phyloP scores from a whole-genome alignment of 2,888 invertebrate genomes.

The Lasius platythorax region DNA sequence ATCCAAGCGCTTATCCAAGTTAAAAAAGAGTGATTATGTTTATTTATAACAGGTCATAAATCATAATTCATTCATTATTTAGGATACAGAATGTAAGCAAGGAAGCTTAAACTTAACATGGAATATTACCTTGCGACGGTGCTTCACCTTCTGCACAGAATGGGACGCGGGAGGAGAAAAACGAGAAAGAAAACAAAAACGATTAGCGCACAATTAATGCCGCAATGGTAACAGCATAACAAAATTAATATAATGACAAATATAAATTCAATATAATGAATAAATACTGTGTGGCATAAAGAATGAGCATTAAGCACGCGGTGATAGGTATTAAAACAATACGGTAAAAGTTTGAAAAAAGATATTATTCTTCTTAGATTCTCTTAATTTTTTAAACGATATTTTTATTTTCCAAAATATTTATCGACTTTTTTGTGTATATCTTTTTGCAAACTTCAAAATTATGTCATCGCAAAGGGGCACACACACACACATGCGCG shows the following conservation, averaged over 20 bases:
- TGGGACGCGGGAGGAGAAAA: conserved; percentile 77
- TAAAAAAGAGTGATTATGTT: conserved; percentile 17
- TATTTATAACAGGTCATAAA: conserved; percentile 7
- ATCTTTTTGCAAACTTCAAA: conserved; percentile 42
- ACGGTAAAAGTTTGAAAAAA: conserved; percentile 24
- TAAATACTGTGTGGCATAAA: conserved; percentile 17
- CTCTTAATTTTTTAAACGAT: neutral
- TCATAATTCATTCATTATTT: conserved; percentile 29
- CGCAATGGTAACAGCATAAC: conserved; percentile 79
- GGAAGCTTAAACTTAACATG: conserved; percentile 69
- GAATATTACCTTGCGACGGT: conserved; percentile 83
- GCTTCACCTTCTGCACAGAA: conserved; percentile 83
- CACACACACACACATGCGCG: neutral
- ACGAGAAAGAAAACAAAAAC: conserved; percentile 80
- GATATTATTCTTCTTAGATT: neutral
- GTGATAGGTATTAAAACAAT: neutral
- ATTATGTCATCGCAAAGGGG: neutral
- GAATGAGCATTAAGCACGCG: conserved; percentile 18
- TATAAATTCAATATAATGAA: conserved; percentile 59
- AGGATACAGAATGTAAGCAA: conserved; percentile 32
- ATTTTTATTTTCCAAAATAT: neutral
- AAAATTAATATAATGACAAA: conserved; percentile 73
- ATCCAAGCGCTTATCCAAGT: conserved; percentile 45
- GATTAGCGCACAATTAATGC: conserved; percentile 72
- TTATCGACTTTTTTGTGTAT: neutral